Evolutionary conservation across 2,797 vertebrate species (phyloP), one percentile per base, ranked within the genome.

Genomic region (Galagoides demidoff): DNA sequence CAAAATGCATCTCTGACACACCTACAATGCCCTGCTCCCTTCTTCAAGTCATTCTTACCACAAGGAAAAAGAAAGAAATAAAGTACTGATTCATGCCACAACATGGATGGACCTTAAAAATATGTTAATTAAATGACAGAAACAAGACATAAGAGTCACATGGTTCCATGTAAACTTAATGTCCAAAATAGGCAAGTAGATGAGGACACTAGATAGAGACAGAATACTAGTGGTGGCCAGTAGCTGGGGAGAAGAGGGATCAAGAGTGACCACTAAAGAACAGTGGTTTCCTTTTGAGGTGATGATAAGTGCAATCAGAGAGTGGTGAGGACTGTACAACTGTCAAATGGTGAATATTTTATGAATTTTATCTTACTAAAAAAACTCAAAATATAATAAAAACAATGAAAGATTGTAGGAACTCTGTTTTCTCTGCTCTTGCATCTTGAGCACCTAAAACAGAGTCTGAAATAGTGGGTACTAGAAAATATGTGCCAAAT

Each of bases 301-400:
- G 43, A 45, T 31, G 34, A 61, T 43, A 76, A 31, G 64, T 5
- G 4, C 16, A 92, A 89, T 39, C 45, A 89, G 45, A 49, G 4
- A 77, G 57, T n/a, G 5, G 19, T 25, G 45, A 77, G 1, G 7
- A 20, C 31, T 59, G 43, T 10, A 52, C 49, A 52, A 52, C 71
- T 39, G 5, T 37, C 45, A 86, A 68, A 85, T 79, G n/a, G 20
- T 79, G 3, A 63, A 37, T 83, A 71, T 34, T 84, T 64, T 49
- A 8, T 68, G 19, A 76, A 57, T 31, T 89, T 52, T 64, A 59
- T 27, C 82, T 92, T 39, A 85, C 39, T 31, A 63, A 91, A 92
- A 74, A 73, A 27, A 61, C 63, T 78, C 10, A 55, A 76, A 93
- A 37, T 63, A 92, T 84, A 87, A 77, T 61, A 73, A 70, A 94